Evolutionary conservation across 2,797 vertebrate species (phyloP).

Genomic region (Liparis tanakae): DNA sequence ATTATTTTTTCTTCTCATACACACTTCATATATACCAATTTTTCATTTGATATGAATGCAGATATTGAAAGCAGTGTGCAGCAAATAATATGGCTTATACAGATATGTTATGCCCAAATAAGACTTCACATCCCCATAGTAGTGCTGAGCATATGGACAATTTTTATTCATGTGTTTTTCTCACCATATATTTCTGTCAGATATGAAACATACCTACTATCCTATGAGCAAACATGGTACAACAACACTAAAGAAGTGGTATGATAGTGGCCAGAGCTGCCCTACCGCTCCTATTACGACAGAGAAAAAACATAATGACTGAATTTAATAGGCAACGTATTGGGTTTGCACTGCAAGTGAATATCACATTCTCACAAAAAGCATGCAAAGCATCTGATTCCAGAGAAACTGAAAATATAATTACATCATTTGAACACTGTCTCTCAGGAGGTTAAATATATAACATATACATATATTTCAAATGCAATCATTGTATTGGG

Average conservation of each 20-base stretch:
- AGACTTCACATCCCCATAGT: constrained; percentile 36
- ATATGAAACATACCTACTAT: constrained; percentile 29
- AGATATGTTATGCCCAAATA: constrained; percentile 35
- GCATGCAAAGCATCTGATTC: constrained; percentile 6
- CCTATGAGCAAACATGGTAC: constrained; percentile 32
- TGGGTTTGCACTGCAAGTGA: constrained; percentile 17
- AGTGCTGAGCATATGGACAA: constrained; percentile 4
- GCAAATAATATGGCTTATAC: constrained; percentile 48
- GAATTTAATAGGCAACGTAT: constrained; percentile 19
- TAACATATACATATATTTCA: background rate
- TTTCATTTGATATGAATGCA: constrained; percentile 33
- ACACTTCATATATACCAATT: constrained; percentile 26
- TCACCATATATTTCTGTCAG: constrained; percentile 22
- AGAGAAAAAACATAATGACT: constrained; percentile 1
- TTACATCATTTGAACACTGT: background rate
- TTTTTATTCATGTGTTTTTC: constrained; percentile 36
- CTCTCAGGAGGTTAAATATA: background rate
- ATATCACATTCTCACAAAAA: constrained; percentile 7
- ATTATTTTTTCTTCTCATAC: constrained; percentile 18
- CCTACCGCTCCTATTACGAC: background rate
- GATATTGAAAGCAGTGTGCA: constrained; percentile 48
- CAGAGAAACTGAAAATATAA: constrained; percentile 11
- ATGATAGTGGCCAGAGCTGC: constrained; percentile 4
- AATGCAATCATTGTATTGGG: background rate
- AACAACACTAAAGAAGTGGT: constrained; percentile 19